Evolutionary conservation across 2,113 vertebrate species (phyloP).

Genomic region (Nycticorax nycticorax): DNA sequence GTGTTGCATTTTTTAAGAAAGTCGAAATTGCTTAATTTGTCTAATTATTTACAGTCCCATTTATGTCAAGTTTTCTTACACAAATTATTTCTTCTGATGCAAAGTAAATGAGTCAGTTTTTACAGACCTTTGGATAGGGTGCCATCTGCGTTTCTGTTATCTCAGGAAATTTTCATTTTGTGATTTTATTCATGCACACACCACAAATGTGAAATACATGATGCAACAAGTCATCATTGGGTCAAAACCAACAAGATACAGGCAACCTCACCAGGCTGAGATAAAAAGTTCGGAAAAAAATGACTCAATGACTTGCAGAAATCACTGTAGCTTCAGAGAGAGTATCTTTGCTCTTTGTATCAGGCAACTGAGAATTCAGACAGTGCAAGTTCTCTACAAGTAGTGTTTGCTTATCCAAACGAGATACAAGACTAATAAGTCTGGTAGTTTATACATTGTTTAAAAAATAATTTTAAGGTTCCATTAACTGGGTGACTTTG

Average conservation of each 20-base stretch:
- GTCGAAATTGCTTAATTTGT: constrained; percentile 3
- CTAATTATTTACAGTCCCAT: constrained; percentile 22
- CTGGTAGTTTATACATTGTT: neutral
- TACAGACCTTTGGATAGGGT: neutral
- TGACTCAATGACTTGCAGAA: neutral
- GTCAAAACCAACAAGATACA: neutral
- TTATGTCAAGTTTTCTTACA: constrained; percentile 17
- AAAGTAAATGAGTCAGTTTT: constrained; percentile 15
- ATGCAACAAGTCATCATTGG: neutral
- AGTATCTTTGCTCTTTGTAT: neutral
- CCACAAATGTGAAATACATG: neutral
- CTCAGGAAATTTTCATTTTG: constrained; percentile 17
- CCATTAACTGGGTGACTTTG: neutral
- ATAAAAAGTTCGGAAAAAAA: neutral
- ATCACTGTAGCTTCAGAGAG: neutral
- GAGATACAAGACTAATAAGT: neutral
- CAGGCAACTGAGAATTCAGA: neutral
- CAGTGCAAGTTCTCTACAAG: neutral
- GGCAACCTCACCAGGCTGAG: neutral
- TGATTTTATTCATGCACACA: neutral
- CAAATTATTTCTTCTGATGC: constrained; percentile 27
- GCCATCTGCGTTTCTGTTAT: constrained; percentile 11
- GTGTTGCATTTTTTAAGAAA: constrained; percentile 14
- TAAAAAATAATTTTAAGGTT: neutral
- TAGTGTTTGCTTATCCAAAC: neutral